These are phyloP conservation scores for Pocillopora verrucosa DNA, from an alignment of 64 coral and sea anemone species.

Conservation along the genomic window DNA sequence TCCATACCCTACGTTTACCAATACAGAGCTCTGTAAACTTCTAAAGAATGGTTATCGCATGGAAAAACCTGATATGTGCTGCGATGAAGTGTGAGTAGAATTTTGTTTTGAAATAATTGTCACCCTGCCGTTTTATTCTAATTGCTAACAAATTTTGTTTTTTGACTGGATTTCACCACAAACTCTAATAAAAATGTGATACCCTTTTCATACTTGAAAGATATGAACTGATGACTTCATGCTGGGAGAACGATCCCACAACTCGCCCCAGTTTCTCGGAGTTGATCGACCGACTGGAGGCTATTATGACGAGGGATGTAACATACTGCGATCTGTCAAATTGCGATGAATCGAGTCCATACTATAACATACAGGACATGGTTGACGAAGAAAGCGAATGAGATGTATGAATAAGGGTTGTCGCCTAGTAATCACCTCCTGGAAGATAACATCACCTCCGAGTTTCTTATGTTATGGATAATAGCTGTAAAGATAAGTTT, in stretches of 20 bases:
- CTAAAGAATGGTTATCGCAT: background rate
- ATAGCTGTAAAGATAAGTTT: no score
- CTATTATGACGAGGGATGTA: constrained; percentile 69
- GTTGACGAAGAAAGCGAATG: background rate
- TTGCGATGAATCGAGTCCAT: constrained; percentile 63
- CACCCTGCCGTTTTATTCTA: background rate
- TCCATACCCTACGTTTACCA: background rate
- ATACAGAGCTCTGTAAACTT: background rate
- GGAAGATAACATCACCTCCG: no score
- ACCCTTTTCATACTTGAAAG: background rate
- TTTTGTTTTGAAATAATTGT: background rate
- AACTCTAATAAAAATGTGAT: background rate
- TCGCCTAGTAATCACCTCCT: no score
- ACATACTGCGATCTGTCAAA: constrained; percentile 65
- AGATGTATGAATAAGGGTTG: background rate
- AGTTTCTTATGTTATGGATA: no score
- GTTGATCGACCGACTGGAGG: constrained; percentile 56
- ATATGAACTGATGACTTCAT: constrained; percentile 65
- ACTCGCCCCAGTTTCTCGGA: constrained; percentile 64
- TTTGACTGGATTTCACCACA: background rate
- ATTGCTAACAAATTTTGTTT: background rate
- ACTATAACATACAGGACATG: constrained; percentile 54
- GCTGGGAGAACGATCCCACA: constrained; percentile 52
- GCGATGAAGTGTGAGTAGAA: background rate
- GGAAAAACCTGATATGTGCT: constrained; percentile 3